Evolutionary conservation across 2,797 vertebrate genomes (phyloP).

Genomic region (Crossoptilon crossoptilon): DNA sequence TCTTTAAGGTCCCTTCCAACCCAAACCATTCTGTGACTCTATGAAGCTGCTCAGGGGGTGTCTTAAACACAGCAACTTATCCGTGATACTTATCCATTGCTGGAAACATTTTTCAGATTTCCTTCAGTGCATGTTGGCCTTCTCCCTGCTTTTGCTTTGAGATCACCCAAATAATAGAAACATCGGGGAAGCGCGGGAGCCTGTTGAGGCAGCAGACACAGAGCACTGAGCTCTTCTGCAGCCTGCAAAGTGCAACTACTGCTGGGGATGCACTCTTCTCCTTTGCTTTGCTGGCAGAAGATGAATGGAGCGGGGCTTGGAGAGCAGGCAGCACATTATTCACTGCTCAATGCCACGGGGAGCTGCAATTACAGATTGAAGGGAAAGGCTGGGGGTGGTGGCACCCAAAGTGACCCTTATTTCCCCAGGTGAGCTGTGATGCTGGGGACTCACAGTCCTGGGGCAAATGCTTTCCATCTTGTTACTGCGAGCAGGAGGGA

Average conservation of each 20-base stretch:
- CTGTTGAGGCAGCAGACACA: not conserved
- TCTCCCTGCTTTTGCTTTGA: not conserved
- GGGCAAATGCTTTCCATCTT: not conserved
- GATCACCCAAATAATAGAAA: not conserved
- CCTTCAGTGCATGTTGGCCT: not conserved
- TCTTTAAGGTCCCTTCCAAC: no score
- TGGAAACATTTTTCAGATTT: not conserved
- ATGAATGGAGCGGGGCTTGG: not conserved
- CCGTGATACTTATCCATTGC: not conserved
- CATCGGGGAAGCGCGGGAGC: not conserved
- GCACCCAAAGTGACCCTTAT: not conserved
- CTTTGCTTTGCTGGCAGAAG: not conserved
- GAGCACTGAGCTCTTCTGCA: not conserved
- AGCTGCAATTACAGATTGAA: not conserved
- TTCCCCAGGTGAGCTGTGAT: not conserved
- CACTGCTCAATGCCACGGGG: not conserved
- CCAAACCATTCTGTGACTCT: no score
- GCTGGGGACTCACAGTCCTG: not conserved
- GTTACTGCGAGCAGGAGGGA: accelerated
- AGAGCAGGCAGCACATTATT: conserved; percentile 11
- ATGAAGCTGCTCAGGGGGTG: not conserved
- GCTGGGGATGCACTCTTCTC: not conserved
- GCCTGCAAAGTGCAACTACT: not conserved
- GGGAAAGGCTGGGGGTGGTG: not conserved
- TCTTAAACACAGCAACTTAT: not conserved